Conservation (phyloP, 1,140 invertebrate species). For the Sipha flava region DNA sequence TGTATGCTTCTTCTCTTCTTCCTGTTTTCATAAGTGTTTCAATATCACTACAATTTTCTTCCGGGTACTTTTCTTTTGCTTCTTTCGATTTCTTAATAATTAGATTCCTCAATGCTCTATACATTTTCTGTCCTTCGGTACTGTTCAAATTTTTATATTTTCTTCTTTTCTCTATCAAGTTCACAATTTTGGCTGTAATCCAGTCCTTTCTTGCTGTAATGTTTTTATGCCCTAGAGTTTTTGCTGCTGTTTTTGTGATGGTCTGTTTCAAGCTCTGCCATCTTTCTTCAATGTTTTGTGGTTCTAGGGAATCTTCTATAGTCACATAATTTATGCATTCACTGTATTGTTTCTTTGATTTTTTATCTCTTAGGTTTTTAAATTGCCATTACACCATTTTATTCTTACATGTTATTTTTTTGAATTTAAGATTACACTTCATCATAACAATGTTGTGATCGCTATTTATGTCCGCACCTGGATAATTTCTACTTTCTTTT, state of each 20-base stretch:
- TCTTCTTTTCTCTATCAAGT: too few species aligned
- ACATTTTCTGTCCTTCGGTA: background rate
- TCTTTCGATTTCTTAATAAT: background rate
- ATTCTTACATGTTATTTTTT: background rate
- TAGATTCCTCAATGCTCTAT: background rate
- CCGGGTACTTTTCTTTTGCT: background rate
- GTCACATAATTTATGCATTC: background rate
- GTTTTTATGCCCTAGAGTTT: background rate
- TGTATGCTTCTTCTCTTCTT: background rate
- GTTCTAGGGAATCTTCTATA: background rate
- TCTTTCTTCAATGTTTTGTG: too few species aligned
- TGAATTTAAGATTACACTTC: background rate
- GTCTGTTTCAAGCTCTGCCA: too few species aligned
- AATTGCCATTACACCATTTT: background rate
- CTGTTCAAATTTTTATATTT: background rate
- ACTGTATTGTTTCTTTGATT: background rate
- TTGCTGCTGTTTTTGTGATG: background rate
- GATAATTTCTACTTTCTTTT: too few species aligned
- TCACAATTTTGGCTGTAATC: too few species aligned
- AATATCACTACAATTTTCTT: background rate
- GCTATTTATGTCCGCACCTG: too few species aligned
- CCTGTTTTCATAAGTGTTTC: too few species aligned
- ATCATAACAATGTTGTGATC: background rate
- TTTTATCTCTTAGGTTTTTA: background rate
- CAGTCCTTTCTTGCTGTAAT: background rate